These are phyloP conservation scores for Orgyia antiqua DNA, from an alignment of 2,888 invertebrate genomes.

Conservation along the genomic window DNA sequence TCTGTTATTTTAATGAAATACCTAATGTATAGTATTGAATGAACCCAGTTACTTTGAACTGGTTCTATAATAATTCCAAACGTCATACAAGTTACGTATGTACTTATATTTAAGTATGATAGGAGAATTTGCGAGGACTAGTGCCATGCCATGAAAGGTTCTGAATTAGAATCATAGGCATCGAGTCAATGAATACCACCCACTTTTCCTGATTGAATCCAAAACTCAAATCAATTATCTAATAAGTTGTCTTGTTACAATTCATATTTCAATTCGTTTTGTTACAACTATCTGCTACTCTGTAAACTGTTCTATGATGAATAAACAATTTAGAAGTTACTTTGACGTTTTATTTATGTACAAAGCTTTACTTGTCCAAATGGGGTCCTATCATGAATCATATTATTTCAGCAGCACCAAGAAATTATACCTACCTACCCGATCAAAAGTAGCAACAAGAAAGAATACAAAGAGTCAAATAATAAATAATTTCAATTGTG, in stretches of 20 bases:
- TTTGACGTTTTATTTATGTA: conserved; percentile 17
- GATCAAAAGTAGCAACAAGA: too few species aligned
- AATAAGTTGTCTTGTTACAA: conserved; percentile 61
- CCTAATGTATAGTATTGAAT: conserved; percentile 27
- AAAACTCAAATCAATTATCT: conserved; percentile 46
- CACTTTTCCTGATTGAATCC: conserved; percentile 71
- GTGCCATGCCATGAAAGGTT: conserved; percentile 78
- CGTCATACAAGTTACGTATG: conserved; percentile 34
- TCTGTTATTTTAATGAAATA: conserved; percentile 26
- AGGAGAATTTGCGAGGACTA: conserved; percentile 75
- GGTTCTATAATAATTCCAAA: conserved; percentile 38
- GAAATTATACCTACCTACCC: too few species aligned
- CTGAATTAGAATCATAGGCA: conserved; percentile 75
- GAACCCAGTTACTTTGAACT: conserved; percentile 29
- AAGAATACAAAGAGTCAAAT: too few species aligned
- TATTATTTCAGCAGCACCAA: too few species aligned
- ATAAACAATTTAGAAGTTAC: conserved; percentile 63
- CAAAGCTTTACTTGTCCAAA: too few species aligned
- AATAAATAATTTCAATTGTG: too few species aligned
- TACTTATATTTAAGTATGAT: conserved; percentile 68
- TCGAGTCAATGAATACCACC: conserved; percentile 75
- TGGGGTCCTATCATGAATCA: too few species aligned
- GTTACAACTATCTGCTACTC: conserved; percentile 48
- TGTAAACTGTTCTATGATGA: conserved; percentile 72
- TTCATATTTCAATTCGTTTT: conserved; percentile 52